A percentile compares a stretch with the other conserved stretches of the same genome.
phyloP scores from a whole-genome alignment of 2,888 invertebrate species.

The Oxystoma pomonae region DNA sequence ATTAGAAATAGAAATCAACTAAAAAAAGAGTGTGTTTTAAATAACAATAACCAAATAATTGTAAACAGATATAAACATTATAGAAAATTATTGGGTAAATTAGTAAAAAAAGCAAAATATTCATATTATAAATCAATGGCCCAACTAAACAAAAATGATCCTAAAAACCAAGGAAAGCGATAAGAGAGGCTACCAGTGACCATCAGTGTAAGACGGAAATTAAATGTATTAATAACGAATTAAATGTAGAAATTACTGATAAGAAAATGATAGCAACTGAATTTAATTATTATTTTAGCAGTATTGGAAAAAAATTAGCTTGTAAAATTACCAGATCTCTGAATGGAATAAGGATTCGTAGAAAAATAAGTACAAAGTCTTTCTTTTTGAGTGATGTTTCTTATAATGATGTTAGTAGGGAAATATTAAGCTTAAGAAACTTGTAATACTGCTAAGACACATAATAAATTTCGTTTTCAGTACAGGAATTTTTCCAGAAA shows the following conservation, averaged over 20 bases:
- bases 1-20: not conserved
- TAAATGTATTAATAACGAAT: not conserved
- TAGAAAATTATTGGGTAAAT: not conserved
- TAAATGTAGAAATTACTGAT: not conserved
- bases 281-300: constrained; percentile 3
- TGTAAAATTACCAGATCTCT: not conserved
- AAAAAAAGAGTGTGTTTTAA: not conserved
- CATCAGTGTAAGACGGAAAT: not conserved
- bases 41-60: not conserved
- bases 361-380: no score
- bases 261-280: not conserved
- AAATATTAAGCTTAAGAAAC: no score
- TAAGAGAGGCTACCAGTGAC: constrained; percentile 6
- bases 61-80: constrained; percentile 3
- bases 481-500: no score
- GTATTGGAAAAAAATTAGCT: not conserved
- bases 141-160: not conserved
- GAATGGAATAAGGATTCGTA: not conserved
- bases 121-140: not conserved
- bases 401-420: no score
- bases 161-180: not conserved
- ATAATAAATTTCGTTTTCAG: no score
- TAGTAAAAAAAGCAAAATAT: constrained; percentile 7
- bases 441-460: no score
- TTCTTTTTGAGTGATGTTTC: no score